Conservation (phyloP, 2,888 invertebrate genomes). For the Tenthredo livida region DNA sequence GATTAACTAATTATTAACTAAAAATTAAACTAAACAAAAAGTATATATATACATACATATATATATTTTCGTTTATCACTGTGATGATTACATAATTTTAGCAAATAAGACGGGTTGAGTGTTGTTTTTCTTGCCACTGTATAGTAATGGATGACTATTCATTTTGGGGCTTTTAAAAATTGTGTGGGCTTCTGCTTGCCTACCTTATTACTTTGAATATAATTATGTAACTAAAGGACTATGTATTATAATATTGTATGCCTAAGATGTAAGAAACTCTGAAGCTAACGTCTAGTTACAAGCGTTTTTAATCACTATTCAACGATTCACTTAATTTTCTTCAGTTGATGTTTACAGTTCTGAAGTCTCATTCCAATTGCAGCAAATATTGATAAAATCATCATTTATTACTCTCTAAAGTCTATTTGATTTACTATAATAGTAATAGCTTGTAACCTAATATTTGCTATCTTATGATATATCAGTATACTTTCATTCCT, state of each 20-base stretch:
- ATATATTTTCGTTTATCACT: constrained; percentile 73
- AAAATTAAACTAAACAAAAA: constrained; percentile 70
- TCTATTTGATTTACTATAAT: not conserved
- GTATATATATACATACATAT: constrained; percentile 67
- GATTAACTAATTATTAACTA: constrained; percentile 66
- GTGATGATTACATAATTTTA: constrained; percentile 75
- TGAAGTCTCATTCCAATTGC: not conserved
- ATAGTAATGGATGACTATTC: constrained; percentile 62
- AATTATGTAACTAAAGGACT: constrained; percentile 68
- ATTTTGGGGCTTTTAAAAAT: constrained; percentile 66
- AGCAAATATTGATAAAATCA: not conserved
- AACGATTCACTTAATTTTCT: not conserved
- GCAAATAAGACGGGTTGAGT: constrained; percentile 74
- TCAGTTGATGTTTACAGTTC: not conserved
- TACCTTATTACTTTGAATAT: constrained; percentile 69
- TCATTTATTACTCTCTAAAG: not conserved
- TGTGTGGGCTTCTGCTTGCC: constrained; percentile 69
- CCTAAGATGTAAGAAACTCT: constrained; percentile 62
- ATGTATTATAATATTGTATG: constrained; percentile 68
- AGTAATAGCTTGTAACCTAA: not conserved
- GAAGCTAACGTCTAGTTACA: constrained; percentile 63
- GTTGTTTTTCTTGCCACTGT: constrained; percentile 74
- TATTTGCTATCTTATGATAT: not conserved
- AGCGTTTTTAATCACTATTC: constrained; percentile 57
- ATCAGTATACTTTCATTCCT: not conserved